Conservation (phyloP, 2,888 invertebrate genomes). For the Patella depressa region DNA sequence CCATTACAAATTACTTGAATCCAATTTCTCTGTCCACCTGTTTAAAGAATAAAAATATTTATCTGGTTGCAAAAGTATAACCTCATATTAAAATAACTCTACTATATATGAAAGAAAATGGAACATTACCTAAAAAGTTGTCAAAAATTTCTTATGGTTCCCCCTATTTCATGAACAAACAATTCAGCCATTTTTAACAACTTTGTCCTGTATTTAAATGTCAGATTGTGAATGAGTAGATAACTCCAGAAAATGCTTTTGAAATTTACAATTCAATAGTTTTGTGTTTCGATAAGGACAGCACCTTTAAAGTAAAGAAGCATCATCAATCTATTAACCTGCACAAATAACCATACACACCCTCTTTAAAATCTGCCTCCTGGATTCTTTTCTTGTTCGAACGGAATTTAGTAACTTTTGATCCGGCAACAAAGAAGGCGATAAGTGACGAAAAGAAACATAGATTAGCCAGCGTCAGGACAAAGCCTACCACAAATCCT, state of each 20-base stretch:
- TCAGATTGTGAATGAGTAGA: no score
- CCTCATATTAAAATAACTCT: not conserved
- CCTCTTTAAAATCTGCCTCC: conserved; percentile 86
- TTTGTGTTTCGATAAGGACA: no score
- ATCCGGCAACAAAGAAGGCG: conserved; percentile 84
- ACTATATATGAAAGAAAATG: no score
- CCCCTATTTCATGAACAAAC: no score
- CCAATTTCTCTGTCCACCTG: conserved; percentile 90
- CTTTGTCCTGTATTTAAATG: no score
- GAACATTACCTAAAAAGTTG: no score
- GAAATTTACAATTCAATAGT: no score
- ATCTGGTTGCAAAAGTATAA: not conserved
- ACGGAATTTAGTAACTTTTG: conserved; percentile 85
- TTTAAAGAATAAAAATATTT: conserved; percentile 39
- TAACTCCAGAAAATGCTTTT: no score
- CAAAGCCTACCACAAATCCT: conserved; percentile 79
- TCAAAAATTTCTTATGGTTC: no score
- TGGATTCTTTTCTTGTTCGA: conserved; percentile 75
- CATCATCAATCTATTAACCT: no score
- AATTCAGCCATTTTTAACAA: no score
- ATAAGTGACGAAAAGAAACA: conserved; percentile 82
- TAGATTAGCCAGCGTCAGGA: conserved; percentile 83
- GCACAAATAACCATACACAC: conserved; percentile 68
- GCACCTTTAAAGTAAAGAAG: no score
- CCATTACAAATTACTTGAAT: conserved; percentile 90